A percentile compares a stretch with the other conserved stretches of the same genome.
These are phyloP conservation scores for Danionella cerebrum DNA, from an alignment of 2,113 vertebrate genomes.

Conservation along the genomic window DNA sequence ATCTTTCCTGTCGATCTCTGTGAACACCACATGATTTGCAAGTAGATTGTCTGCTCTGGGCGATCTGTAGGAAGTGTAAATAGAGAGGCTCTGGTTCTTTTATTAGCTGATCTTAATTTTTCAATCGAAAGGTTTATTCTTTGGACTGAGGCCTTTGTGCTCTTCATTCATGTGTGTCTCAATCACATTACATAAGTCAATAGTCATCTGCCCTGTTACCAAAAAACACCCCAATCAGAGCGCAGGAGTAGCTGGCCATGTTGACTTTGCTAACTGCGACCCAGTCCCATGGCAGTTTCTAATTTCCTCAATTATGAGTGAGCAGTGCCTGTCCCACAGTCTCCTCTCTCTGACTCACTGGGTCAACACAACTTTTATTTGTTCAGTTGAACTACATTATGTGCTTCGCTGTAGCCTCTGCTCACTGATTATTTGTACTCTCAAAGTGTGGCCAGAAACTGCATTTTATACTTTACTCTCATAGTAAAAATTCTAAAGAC, in stretches of 20 bases:
- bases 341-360: conserved; percentile 25
- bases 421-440: conserved; percentile 68
- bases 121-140: conserved; percentile 1
- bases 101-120: not conserved
- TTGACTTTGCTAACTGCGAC: conserved; percentile 52
- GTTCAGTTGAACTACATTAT: conserved; percentile 82
- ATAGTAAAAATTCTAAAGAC: too few species aligned
- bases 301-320: conserved; percentile 53
- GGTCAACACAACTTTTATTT: conserved; percentile 67
- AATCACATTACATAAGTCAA: conserved; percentile 61
- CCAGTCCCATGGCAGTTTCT: conserved; percentile 44
- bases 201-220: conserved; percentile 47
- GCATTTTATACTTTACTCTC: conserved; percentile 55
- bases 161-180: conserved; percentile 53
- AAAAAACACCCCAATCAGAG: conserved; percentile 56
- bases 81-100: not conserved
- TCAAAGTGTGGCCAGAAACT: conserved; percentile 50
- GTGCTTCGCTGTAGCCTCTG: conserved; percentile 56
- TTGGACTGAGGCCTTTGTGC: conserved; percentile 6
- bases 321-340: conserved; percentile 3
- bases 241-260: conserved; percentile 26
- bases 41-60: too few species aligned
- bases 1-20: too few species aligned
- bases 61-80: not conserved
- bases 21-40: too few species aligned